Evolutionary conservation across 2,113 vertebrate species (phyloP), one percentile per base, ranked within the genome.

Genomic region (Microcebus tavaratra): DNA sequence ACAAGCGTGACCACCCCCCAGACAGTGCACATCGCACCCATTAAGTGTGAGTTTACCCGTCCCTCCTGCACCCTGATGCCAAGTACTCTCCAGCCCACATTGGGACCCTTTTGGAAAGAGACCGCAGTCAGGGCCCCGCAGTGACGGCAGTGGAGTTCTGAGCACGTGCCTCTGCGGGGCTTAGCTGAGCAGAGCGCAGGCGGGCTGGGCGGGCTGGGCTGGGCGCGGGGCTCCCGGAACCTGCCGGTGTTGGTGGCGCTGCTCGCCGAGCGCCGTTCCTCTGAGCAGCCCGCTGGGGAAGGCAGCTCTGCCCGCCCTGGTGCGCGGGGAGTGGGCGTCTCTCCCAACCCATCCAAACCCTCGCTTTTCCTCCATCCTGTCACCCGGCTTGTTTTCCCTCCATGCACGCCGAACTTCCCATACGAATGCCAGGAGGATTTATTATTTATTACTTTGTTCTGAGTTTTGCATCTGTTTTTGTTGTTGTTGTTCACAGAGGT

Each of bases 301-400:
- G 10, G 11, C 0, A 3, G n/a, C 3, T 5, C 34, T 4, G 0
- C 25, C 34, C n/a, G 31, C 27, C 53, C 31, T 0, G 6, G 0
- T 21, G 48, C 3, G 2, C 2, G 18, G 14, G 65, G 4, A 42
- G 29, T 5, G 45, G 55, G 10, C 12, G 0, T n/a, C 67, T 91
- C 61, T 42, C 61, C 36, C 39, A 34, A 23, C 34, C 21, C 10
- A 29, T 70, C 73, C 48, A 27, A 27, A 29, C 17, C n/a, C 27
- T 73, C 5, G 0, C 10, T 6, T 42, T 12, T 11, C 81, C 50
- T 65, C 59, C 42, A 3, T 31, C 23, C 6, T 3, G 50, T 55
- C 53, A 27, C 25, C n/a, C 21, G 39, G 14, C 18, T 27, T 18
- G 76, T 9, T 59, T 76, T 68, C 36, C 27, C 12, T 6, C n/a